Evolutionary conservation across 2,888 invertebrate species (phyloP).

Genomic region (Xestia xanthographa): DNA sequence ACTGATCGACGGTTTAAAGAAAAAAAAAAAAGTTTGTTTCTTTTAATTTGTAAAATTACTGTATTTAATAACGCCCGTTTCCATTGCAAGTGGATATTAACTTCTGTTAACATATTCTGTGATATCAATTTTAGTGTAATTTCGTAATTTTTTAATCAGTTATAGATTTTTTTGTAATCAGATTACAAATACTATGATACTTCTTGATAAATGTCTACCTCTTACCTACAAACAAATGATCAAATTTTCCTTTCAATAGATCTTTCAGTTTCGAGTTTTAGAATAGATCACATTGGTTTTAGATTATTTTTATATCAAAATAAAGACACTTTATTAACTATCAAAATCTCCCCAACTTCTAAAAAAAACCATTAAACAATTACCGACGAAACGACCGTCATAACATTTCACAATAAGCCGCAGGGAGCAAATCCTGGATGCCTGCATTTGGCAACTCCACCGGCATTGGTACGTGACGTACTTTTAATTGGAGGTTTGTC

Average conservation of each 20-base stretch:
- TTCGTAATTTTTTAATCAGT: too few species aligned
- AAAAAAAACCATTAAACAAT: conserved; percentile 27
- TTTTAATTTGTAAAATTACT: background rate
- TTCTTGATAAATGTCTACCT: too few species aligned
- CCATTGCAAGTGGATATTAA: background rate
- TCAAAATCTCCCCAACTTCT: background rate
- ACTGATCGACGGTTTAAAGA: too few species aligned
- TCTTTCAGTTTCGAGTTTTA: background rate
- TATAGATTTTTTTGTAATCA: too few species aligned
- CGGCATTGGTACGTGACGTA: conserved; percentile 69
- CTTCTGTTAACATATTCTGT: background rate
- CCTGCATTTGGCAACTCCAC: conserved; percentile 62
- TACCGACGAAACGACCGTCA: conserved; percentile 30
- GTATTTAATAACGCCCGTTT: background rate
- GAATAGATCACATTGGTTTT: background rate
- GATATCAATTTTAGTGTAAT: too few species aligned
- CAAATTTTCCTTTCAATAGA: background rate
- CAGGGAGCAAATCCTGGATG: conserved; percentile 45
- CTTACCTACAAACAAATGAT: background rate
- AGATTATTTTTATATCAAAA: background rate
- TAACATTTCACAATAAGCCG: conserved; percentile 59
- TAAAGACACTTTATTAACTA: background rate
- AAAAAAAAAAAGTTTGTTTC: too few species aligned
- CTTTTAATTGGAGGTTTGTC: conserved; percentile 83
- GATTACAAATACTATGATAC: too few species aligned